Percentiles rank a stretch among this genome's conserved stretches.
Conservation (phyloP, 2,797 vertebrate species). For the Bufotes viridis region DNA sequence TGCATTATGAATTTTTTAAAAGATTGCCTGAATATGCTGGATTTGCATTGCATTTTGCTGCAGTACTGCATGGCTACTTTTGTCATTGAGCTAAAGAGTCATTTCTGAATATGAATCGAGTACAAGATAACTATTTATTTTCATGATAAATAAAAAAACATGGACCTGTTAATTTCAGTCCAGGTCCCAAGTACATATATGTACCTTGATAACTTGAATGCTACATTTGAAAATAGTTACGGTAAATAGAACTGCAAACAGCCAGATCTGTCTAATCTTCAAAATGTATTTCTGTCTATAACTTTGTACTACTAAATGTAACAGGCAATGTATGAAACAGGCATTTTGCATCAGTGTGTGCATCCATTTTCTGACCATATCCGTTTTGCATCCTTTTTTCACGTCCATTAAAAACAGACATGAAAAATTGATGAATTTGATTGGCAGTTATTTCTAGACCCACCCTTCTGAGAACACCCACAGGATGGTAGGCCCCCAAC, state of each 20-base stretch:
- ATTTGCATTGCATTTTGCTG: constrained; percentile 19
- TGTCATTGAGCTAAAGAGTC: background rate
- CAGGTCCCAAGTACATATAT: background rate
- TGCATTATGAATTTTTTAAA: constrained; percentile 6
- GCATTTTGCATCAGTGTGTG: no score
- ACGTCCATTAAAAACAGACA: no score
- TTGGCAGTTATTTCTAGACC: no score
- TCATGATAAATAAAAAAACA: background rate
- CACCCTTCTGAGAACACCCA: no score
- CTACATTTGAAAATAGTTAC: background rate
- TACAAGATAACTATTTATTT: background rate
- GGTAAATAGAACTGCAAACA: background rate
- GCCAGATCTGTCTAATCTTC: background rate
- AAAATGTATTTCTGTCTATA: background rate
- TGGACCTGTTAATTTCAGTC: background rate
- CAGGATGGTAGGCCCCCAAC: no score
- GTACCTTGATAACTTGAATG: background rate
- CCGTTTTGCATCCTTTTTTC: no score
- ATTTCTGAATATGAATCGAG: background rate
- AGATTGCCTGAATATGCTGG: background rate
- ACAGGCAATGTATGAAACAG: no score
- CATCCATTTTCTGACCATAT: no score
- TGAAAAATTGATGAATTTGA: no score
- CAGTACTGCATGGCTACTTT: background rate
- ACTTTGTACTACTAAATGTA: background rate